Evolutionary conservation across 2,797 vertebrate species (phyloP).

Genomic region (Oreonectes daqikongensis): DNA sequence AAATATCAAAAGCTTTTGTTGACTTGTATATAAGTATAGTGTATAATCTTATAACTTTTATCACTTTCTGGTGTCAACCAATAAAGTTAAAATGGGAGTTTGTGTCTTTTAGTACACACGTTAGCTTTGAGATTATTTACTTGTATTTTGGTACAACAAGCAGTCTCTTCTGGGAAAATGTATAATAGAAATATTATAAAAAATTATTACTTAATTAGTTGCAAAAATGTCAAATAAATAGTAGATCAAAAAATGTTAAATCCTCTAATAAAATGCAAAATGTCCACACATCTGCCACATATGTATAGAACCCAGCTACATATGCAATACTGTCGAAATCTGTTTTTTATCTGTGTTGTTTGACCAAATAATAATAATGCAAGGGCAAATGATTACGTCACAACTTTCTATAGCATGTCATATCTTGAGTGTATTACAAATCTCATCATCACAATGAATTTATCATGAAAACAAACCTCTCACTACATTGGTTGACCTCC

Average conservation of each 20-base stretch:
- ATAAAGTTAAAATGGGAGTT: background rate
- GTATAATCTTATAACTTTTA: too few relatives aligned
- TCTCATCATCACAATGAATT: slow-evolving; percentile 17
- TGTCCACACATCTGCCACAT: too few relatives aligned
- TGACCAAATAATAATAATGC: background rate
- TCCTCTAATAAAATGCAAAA: too few relatives aligned
- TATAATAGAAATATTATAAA: too few relatives aligned
- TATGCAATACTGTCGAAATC: background rate
- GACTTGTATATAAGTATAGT: too few relatives aligned
- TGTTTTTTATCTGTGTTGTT: background rate
- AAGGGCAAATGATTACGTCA: background rate
- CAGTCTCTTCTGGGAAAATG: background rate
- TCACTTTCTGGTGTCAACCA: background rate
- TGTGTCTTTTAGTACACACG: background rate
- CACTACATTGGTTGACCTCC: slow-evolving; percentile 15
- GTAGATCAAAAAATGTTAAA: background rate
- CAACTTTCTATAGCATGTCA: background rate
- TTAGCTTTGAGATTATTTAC: too few relatives aligned
- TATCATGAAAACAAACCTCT: slow-evolving; percentile 7
- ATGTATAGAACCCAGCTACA: background rate
- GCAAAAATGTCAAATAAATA: background rate
- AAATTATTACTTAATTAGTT: too few relatives aligned
- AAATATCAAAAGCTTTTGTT: too few relatives aligned
- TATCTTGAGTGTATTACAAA: background rate
- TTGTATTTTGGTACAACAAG: background rate